Conservation (phyloP, 2,888 invertebrate species). For the Melikaiella ostensackeni region DNA sequence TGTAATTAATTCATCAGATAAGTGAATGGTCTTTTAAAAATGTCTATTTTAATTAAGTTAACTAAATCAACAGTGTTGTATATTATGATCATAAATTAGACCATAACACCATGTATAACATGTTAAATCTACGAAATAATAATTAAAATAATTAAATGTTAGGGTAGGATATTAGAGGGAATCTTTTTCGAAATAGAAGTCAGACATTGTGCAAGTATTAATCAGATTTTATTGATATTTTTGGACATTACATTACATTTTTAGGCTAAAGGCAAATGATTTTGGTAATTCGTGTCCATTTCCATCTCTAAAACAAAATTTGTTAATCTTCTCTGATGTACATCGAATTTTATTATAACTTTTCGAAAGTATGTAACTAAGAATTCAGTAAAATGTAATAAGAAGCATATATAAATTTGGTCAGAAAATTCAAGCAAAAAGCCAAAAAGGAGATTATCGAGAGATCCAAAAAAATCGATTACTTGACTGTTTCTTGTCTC, state of each 20-base stretch:
- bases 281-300: neutral
- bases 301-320: neutral
- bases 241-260: no score
- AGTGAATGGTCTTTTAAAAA: neutral
- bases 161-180: neutral
- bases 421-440: neutral
- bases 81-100: neutral
- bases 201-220: neutral
- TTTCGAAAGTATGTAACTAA: neutral
- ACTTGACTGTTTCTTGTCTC: slow-evolving; percentile 25
- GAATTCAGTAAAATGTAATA: neutral
- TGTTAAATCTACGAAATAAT: neutral
- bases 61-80: neutral
- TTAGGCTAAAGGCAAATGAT: neutral
- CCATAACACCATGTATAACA: no score
- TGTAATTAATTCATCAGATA: neutral
- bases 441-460: neutral
- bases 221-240: neutral
- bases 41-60: neutral
- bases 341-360: neutral
- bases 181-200: neutral
- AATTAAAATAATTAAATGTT: neutral
- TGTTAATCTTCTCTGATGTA: neutral
- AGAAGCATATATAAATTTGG: neutral
- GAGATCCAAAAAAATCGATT: neutral